phyloP scores from a whole-genome alignment of 2,113 vertebrate genomes.

The Protobothrops flavoviridis region DNA sequence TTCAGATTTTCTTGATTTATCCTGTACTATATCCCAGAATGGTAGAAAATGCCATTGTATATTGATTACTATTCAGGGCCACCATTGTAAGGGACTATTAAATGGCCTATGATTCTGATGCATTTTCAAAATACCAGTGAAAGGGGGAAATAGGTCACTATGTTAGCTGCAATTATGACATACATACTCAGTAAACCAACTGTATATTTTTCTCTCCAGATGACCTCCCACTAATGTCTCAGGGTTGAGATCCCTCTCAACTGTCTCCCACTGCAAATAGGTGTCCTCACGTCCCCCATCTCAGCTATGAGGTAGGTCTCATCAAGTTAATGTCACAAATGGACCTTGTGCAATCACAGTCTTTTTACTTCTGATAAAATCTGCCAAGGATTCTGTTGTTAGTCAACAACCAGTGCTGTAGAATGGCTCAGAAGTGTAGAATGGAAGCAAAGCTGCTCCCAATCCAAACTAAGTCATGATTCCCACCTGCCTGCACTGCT shows the following conservation, averaged over 20 bases:
- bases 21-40: neutral
- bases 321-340: neutral
- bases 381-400: neutral
- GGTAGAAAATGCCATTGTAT: neutral
- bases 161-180: neutral
- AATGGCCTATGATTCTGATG: neutral
- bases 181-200: neutral
- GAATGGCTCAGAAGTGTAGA: neutral
- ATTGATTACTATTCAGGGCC: neutral
- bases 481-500: neutral
- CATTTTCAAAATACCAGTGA: neutral
- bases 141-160: neutral
- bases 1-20: neutral
- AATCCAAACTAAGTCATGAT: neutral
- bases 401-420: neutral
- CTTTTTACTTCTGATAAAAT: neutral
- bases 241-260: neutral
- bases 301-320: neutral
- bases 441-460: neutral
- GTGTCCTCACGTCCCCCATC: neutral
- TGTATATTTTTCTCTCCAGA: neutral
- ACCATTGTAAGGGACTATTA: neutral
- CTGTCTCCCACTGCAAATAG: neutral
- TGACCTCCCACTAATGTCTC: neutral
- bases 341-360: neutral